phyloP scores from a whole-genome alignment of 2,888 invertebrate species.

The Phaedon cochleariae region DNA sequence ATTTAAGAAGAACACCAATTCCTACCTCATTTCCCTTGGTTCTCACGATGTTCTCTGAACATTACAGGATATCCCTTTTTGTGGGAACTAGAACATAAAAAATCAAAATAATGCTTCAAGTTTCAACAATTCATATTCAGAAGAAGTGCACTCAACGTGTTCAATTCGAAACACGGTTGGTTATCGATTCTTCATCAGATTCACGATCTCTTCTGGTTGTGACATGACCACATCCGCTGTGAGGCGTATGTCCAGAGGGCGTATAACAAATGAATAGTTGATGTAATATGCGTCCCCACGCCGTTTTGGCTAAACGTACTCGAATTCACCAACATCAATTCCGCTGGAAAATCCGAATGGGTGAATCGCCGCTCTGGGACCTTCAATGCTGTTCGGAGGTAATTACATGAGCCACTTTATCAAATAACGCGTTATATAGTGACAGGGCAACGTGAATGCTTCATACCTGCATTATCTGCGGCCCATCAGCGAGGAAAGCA shows the following conservation, averaged over 20 bases:
- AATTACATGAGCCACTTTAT: slow-evolving; percentile 29
- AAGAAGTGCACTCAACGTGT: too few species aligned
- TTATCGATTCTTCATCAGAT: background rate
- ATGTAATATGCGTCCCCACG: background rate
- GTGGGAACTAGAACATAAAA: too few species aligned
- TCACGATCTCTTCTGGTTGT: background rate
- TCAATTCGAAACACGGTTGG: background rate
- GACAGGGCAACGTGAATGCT: slow-evolving; percentile 16
- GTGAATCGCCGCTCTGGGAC: slow-evolving; percentile 17
- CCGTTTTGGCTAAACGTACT: slow-evolving; percentile 21
- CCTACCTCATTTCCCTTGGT: too few species aligned
- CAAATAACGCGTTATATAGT: slow-evolving; percentile 22
- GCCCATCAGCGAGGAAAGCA: background rate
- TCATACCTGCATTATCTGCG: background rate
- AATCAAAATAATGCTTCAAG: too few species aligned
- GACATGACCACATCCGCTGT: background rate
- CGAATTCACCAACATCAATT: slow-evolving; percentile 20
- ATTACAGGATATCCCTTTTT: too few species aligned
- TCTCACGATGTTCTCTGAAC: too few species aligned
- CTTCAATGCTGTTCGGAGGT: slow-evolving; percentile 25
- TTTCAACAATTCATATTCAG: too few species aligned
- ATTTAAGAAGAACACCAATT: too few species aligned
- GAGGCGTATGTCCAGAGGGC: background rate
- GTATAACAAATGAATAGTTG: slow-evolving; percentile 3
- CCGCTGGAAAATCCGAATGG: slow-evolving; percentile 24